Evolutionary conservation across 1,140 invertebrate species (phyloP).

Genomic region (Propsilocerus akamusi): DNA sequence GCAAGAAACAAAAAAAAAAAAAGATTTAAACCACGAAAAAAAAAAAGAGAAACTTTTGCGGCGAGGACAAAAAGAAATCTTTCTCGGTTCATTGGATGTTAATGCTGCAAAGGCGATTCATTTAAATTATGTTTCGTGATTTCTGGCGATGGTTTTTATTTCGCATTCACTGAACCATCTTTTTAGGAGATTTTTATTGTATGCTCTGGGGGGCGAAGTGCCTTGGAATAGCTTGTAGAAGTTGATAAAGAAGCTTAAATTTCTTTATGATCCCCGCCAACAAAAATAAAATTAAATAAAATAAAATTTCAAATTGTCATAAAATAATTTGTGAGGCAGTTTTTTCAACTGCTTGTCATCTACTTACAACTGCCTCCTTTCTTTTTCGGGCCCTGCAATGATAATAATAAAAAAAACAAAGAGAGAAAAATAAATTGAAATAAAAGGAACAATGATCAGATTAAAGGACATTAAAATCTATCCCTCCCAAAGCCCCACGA

Average conservation of each 20-base stretch:
- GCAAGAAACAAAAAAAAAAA: neutral
- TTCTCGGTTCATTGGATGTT: neutral
- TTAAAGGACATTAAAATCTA: conserved; percentile 4
- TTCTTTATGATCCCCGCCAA: conserved; percentile 1
- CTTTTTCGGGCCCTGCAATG: conserved; percentile 1
- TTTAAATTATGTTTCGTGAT: neutral
- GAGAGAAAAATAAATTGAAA: neutral
- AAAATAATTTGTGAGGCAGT: too few relatives aligned
- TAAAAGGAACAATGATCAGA: neutral
- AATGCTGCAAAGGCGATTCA: neutral
- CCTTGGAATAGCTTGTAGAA: neutral
- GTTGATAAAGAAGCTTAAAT: conserved; percentile 4
- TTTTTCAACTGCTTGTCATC: too few relatives aligned
- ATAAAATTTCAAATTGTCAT: conserved; percentile 2
- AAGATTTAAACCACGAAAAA: neutral
- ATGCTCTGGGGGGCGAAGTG: neutral
- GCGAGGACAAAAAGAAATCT: neutral
- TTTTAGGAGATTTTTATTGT: neutral
- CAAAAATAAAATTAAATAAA: too few relatives aligned
- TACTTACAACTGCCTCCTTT: conserved; percentile 1
- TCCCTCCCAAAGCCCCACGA: neutral
- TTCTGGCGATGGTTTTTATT: too few relatives aligned
- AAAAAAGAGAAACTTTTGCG: neutral
- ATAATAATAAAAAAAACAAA: too few relatives aligned
- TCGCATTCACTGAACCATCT: neutral